Evolutionary conservation across 2,888 invertebrate genomes (phyloP), one percentile per base, ranked within the genome.

Genomic region (Empis stercorea): DNA sequence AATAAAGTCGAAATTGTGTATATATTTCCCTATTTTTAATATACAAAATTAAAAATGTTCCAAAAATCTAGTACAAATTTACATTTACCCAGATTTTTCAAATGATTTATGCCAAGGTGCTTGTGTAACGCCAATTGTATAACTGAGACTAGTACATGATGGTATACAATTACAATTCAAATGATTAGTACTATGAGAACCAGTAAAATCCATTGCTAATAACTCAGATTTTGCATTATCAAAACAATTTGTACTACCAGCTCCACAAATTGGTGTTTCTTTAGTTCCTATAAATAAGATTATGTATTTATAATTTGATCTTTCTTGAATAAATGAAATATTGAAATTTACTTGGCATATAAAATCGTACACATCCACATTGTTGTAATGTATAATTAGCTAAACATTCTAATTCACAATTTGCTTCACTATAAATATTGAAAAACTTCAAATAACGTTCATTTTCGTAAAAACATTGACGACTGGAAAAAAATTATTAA

Each of bases 391-490:
- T 80, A 53, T 71, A 77, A 63, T 80, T 80, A 2, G 79, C 70
- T 37, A 79, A 63, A 54, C 80, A 81, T 63, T 81, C 80, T 57
- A 78, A 72, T 58, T 80, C 76, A 58, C 80, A 81, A 63, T 80
- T 80, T 38, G 75, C 71, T 60, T 81, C 79, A 1, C 79, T 80
- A 63, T 81, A 81, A 27, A 75, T 71, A 61, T 74, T 74, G 61
- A 73, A 80, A 60, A 73, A 80, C 36, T 66, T 65, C 41, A 81
- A 67, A 52, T 73, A 70, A 23, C 78, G 69, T 56, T 81, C 80
- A 43, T 62, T 64, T 41, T 76, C 74, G 59, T 79, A 80, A 63
- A 72, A 79, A 57, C 80, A 81, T 56, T 76, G 75, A 32, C 80
- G 72, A 46, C 76, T 49, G 23, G 9, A 27, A 27, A 9, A 4